Base-by-base conservation (phyloP, 2,797 vertebrate genomes). In the Semaprochilodus insignis region DNA sequence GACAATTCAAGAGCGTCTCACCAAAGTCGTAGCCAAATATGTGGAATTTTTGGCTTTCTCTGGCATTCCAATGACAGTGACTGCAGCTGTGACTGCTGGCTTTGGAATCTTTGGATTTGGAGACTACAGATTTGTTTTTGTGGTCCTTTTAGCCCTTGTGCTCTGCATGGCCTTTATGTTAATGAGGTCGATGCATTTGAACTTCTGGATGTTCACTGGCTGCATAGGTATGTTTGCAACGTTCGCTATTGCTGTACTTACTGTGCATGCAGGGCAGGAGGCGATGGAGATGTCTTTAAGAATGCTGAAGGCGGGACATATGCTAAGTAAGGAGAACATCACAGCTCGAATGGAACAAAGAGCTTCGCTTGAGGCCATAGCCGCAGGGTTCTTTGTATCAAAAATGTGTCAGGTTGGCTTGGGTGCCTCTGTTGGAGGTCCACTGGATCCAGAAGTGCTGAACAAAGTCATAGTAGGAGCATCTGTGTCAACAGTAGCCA, bases 161-260 rank as follows among this genome's bases (percentile, higher is more conserved):
- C 48, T 89, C 13, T 16, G 75, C 34, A 84, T 83, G 60, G 80
- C 76, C 31, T 89, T 85, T 60, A 44, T 83, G 65, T 69, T 89
- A 51, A 81, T 87, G 57, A 87, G 72, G 23, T 77, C 51, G 0
- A 31, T 44, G 27, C 72, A 77, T 69, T 80, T 86, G 6, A 65
- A 80, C 63, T 87, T 89, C 78, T 89, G 84, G 85, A 85, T 79
- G 83, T 77, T 89, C 8, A 75, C 51, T 13, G 87, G 81, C 36
- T 88, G 84, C 71, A 65, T 88, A 67, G 87, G 81, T 57, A 80
- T 89, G 83, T 89, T 87, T 79, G 79, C 84, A 67, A 88, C 84
- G 0, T 89, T 88, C 44, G 62, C 77, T 19, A 84, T 86, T 6
- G 83, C 83, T 44, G 81, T 89, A 3, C 81, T 89, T 52, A 89